Evolutionary conservation across 2,888 invertebrate species (phyloP).

Genomic region (Sminthurinus aureus): DNA sequence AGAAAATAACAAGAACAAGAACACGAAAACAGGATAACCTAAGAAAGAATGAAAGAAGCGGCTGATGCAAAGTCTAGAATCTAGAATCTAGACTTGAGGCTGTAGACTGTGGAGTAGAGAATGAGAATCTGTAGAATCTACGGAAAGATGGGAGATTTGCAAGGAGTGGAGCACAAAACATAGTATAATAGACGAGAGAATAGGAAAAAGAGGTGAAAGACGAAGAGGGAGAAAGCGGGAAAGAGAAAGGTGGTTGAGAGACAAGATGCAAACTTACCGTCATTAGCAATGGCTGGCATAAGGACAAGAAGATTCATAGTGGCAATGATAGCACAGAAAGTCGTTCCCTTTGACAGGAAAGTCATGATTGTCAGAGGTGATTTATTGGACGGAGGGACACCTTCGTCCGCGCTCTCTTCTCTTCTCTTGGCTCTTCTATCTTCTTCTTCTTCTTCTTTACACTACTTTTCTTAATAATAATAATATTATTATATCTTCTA

Average conservation of each 20-base stretch:
- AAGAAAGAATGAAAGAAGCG: neutral
- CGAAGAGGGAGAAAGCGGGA: neutral
- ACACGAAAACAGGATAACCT: neutral
- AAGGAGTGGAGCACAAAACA: neutral
- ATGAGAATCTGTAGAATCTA: no score
- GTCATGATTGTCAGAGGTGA: conserved; percentile 49
- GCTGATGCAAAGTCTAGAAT: no score
- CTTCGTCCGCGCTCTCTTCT: neutral
- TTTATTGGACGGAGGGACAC: conserved; percentile 33
- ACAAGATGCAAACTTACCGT: conserved; percentile 54
- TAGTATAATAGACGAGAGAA: neutral
- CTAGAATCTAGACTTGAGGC: no score
- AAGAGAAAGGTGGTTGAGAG: conserved; percentile 14
- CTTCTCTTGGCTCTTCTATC: neutral
- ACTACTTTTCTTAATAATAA: neutral
- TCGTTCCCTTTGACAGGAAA: conserved; percentile 57
- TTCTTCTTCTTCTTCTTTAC: neutral
- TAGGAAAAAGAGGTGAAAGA: neutral
- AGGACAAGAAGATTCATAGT: conserved; percentile 58
- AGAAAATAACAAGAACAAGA: neutral
- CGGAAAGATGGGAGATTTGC: neutral
- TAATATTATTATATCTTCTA: no score
- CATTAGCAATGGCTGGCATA: conserved; percentile 60
- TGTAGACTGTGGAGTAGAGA: no score
- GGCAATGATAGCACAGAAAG: conserved; percentile 59